A percentile compares a stretch with the other conserved stretches of the same genome.
phyloP scores from a whole-genome alignment of 2,113 vertebrate genomes.

The Parotia lawesii region DNA sequence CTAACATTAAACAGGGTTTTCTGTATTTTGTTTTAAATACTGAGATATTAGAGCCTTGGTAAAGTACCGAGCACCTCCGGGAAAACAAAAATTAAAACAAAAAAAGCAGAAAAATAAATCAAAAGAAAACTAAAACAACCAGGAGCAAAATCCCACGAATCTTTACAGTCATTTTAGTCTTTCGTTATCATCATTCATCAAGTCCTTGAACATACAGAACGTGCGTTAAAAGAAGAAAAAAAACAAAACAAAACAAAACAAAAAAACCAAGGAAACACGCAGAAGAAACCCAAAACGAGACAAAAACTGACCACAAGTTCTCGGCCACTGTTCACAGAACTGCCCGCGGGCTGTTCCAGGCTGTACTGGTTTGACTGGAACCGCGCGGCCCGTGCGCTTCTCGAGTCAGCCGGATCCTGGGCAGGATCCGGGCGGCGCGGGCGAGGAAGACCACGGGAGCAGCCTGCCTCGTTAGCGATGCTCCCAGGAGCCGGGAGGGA shows the following conservation, averaged over 20 bases:
- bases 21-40: conserved; percentile 67
- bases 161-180: conserved; percentile 74
- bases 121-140: neutral
- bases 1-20: conserved; percentile 67
- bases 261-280: neutral
- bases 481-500: conserved; percentile 23
- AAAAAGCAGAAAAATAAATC: neutral
- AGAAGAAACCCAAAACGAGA: conserved; percentile 12
- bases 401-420: conserved; percentile 55
- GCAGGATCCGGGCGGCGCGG: conserved; percentile 60
- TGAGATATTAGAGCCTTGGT: conserved; percentile 73
- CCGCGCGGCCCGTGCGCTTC: conserved; percentile 33
- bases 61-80: conserved; percentile 74
- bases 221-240: conserved; percentile 35
- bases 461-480: conserved; percentile 32
- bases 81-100: neutral
- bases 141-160: conserved; percentile 28
- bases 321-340: conserved; percentile 64
- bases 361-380: conserved; percentile 58
- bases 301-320: conserved; percentile 65
- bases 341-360: conserved; percentile 51
- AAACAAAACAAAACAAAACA: neutral
- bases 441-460: conserved; percentile 58
- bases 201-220: conserved; percentile 66
- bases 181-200: conserved; percentile 62